Percentiles rank a stretch among this genome's conserved stretches.
These are phyloP conservation scores for Cabera pusaria DNA, from an alignment of 2,888 invertebrate species.

Conservation along the genomic window DNA sequence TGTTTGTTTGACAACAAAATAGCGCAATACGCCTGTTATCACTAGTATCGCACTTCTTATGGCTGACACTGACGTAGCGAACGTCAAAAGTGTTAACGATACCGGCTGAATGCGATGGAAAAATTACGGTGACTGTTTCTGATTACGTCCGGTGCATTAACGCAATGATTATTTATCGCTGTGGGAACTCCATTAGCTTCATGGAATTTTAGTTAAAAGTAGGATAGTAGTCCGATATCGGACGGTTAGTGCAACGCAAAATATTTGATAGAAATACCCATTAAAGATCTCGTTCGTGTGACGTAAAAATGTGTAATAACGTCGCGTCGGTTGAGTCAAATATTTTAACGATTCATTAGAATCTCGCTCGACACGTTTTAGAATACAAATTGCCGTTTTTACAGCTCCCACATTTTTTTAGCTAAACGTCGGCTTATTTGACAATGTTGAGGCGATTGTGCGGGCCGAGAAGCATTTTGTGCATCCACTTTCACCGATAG, in stretches of 20 bases:
- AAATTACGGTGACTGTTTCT: constrained; percentile 19
- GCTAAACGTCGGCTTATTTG: constrained; percentile 41
- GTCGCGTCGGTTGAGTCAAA: constrained; percentile 24
- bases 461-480: constrained; percentile 58
- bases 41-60: constrained; percentile 30
- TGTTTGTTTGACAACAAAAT: constrained; percentile 73
- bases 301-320: constrained; percentile 34
- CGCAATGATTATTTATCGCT: constrained; percentile 12
- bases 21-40: constrained; percentile 46
- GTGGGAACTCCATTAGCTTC: constrained; percentile 1
- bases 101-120: constrained; percentile 22
- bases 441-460: constrained; percentile 43
- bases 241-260: too few relatives aligned
- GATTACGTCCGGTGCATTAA: constrained; percentile 11
- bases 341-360: constrained; percentile 34
- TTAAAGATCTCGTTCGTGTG: constrained; percentile 13
- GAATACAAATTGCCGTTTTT: constrained; percentile 33
- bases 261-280: background rate
- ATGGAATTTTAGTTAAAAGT: constrained; percentile 6
- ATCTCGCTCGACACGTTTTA: constrained; percentile 36
- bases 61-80: constrained; percentile 25
- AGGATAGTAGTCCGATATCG: too few relatives aligned
- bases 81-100: constrained; percentile 25
- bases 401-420: constrained; percentile 35
- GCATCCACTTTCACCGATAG: constrained; percentile 74